A percentile compares a stretch with the other conserved stretches of the same genome.
phyloP scores from a whole-genome alignment of 2,797 vertebrate species.

The Anguilla obscura region DNA sequence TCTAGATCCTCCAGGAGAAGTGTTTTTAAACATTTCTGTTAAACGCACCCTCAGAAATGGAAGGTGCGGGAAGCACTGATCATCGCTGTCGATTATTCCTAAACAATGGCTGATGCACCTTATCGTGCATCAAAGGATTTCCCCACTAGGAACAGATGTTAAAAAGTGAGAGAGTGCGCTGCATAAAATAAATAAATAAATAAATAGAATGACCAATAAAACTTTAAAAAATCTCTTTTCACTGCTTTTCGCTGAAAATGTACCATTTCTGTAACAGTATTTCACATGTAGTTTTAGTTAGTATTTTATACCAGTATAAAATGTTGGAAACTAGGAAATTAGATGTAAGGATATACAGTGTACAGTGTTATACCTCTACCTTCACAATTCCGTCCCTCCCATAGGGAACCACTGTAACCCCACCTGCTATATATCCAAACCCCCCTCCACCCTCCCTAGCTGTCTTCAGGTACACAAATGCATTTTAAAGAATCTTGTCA shows the following conservation, averaged over 20 bases:
- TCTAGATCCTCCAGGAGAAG: background rate
- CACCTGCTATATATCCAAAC: background rate
- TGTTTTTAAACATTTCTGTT: background rate
- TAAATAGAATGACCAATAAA: background rate
- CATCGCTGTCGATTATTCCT: background rate
- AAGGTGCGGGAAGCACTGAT: background rate
- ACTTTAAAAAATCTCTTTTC: too few species aligned
- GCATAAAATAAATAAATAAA: background rate
- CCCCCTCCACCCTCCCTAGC: too few species aligned
- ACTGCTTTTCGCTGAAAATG: background rate
- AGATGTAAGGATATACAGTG: background rate
- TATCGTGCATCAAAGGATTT: background rate
- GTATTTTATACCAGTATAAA: background rate
- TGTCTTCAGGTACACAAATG: background rate
- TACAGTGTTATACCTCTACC: background rate
- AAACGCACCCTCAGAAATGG: background rate
- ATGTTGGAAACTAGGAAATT: background rate
- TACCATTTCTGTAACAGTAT: background rate
- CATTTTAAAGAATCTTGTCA: background rate
- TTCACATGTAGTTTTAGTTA: background rate
- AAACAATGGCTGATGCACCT: background rate
- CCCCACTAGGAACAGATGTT: background rate
- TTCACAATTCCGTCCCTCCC: background rate
- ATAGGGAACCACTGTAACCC: background rate
- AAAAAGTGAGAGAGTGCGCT: background rate